Evolutionary conservation across 2,797 vertebrate species (phyloP), one percentile per base, ranked within the genome.

Genomic region (Phataginus tetradactyla): DNA sequence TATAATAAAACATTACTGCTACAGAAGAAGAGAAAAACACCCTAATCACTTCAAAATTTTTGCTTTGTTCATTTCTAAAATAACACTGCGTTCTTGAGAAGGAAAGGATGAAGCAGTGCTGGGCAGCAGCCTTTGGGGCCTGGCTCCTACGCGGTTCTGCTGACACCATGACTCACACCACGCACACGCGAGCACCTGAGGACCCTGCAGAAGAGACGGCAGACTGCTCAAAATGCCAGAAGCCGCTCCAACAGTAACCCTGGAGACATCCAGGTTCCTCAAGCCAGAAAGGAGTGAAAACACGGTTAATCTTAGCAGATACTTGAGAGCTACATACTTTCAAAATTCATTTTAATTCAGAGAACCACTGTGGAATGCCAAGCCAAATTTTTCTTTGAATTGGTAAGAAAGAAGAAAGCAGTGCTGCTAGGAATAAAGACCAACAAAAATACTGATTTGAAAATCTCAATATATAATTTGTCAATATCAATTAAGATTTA

Each of bases 1-100:
- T 86, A 92, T 34, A 96, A 96, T 77, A 83, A 80, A 96, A 90
- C n/a, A 80, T 29, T 75, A 80, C 42, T 37, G 77, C 27, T 59
- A 77, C 0, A 77, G 59, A 45, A 66, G 64, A 69, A 88, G 7
- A 86, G 92, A 64, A 42, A 39, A 80, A 42, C 91, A 29, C 49
- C 59, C 10, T 72, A 79, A 92, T 95, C 78, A 51, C 49, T 37
- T 94, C 90, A 42, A n/a, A 49, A 53, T 90, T 53, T 68, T 61
- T 37, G 92, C 92, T 94, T 75, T 84, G 87, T 88, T 96, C 91
- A 84, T 85, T 97, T 97, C 90, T 53, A 78, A 74, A 86, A 83
- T 85, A 97, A 80, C 91, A 61, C 9, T 88, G 95, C 45, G 89
- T 94, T 86, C 72, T 92, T 94, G n/a, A 74, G 88, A 97, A 61